A percentile compares a stretch with the other conserved stretches of the same genome.
phyloP scores from a whole-genome alignment of 2,888 invertebrate species.

The Nycteola revayana region DNA sequence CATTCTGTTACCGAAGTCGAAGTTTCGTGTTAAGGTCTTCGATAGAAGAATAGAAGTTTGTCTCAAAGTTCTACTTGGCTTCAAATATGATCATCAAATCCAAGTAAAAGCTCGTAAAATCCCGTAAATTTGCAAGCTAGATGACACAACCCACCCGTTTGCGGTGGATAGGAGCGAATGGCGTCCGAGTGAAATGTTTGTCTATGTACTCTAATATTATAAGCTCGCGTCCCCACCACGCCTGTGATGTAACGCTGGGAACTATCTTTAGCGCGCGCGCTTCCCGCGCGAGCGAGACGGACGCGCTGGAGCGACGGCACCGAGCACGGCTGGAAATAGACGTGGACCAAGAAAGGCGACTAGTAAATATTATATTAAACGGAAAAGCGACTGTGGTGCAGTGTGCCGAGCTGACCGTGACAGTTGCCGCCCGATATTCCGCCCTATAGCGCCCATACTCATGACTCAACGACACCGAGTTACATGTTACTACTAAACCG shows the following conservation, averaged over 20 bases:
- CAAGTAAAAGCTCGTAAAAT: slow-evolving; percentile 39
- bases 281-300: slow-evolving; percentile 55
- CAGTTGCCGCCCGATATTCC: slow-evolving; percentile 49
- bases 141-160: slow-evolving; percentile 59
- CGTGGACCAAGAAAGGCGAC: slow-evolving; percentile 84
- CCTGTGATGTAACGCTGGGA: slow-evolving; percentile 74
- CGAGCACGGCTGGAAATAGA: slow-evolving; percentile 78
- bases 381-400: slow-evolving; percentile 77
- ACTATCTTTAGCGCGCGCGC: slow-evolving; percentile 71
- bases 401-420: slow-evolving; percentile 77
- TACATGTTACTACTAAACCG: slow-evolving; percentile 18
- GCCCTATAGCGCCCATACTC: slow-evolving; percentile 42
- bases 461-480: slow-evolving; percentile 34
- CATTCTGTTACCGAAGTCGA: background rate
- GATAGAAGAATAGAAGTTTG: slow-evolving; percentile 17
- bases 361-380: slow-evolving; percentile 81
- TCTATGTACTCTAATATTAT: slow-evolving; percentile 81
- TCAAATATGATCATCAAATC: slow-evolving; percentile 19
- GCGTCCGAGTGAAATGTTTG: slow-evolving; percentile 75
- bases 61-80: slow-evolving; percentile 16
- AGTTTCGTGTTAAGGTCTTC: background rate
- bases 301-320: slow-evolving; percentile 65
- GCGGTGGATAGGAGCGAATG: slow-evolving; percentile 71
- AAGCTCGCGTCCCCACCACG: slow-evolving; percentile 75
- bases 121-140: slow-evolving; percentile 47